phyloP scores from a whole-genome alignment of 2,113 vertebrate species.

The Lycaon pictus region DNA sequence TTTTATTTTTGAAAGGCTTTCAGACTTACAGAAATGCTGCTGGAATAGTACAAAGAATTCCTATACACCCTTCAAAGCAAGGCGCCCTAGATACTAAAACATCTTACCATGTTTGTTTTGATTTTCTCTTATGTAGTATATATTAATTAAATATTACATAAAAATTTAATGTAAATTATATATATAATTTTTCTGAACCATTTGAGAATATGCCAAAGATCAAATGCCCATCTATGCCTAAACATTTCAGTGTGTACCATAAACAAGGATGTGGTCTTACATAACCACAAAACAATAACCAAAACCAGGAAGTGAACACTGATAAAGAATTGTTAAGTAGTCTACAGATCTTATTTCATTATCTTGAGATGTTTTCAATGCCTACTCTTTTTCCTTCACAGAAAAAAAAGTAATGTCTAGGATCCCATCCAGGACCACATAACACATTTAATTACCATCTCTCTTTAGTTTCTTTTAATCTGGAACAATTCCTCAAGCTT shows the following conservation, averaged over 20 bases:
- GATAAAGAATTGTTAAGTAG: neutral
- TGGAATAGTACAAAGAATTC: constrained; percentile 42
- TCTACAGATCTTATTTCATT: neutral
- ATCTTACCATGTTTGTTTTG: constrained; percentile 31
- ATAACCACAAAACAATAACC: neutral
- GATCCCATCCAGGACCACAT: neutral
- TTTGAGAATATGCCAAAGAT: constrained; percentile 22
- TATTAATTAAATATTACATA: neutral
- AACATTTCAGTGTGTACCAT: neutral
- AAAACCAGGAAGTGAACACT: neutral
- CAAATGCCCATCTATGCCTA: neutral
- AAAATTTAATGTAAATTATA: neutral
- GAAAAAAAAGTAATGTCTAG: neutral
- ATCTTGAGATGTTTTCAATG: neutral
- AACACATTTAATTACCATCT: neutral
- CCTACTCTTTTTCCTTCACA: neutral
- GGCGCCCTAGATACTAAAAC: constrained; percentile 38
- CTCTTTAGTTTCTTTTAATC: neutral
- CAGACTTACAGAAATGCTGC: constrained; percentile 38
- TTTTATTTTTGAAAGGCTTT: constrained; percentile 62
- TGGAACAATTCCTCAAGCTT: neutral
- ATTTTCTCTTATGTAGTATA: neutral
- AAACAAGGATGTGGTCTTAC: neutral
- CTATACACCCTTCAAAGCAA: neutral
- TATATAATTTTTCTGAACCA: neutral